A percentile compares a stretch with the other conserved stretches of the same genome.
These are phyloP conservation scores for Pteromalus puparum DNA, from an alignment of 1,140 invertebrate genomes.

Conservation along the genomic window DNA sequence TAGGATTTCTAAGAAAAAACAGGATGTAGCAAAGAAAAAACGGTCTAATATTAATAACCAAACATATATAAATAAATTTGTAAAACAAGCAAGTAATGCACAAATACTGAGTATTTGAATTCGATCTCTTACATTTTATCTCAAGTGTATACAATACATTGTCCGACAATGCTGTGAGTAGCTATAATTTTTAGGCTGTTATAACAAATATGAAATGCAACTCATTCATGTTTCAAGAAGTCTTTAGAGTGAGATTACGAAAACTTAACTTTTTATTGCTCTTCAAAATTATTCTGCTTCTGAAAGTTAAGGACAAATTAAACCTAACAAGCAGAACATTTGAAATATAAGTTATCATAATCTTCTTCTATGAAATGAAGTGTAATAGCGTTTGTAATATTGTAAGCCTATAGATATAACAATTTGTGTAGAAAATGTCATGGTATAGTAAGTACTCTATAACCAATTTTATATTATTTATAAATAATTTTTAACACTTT, in stretches of 20 bases:
- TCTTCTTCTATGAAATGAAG: too few species aligned
- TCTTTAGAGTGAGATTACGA: too few species aligned
- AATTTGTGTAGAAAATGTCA: conserved; percentile 38
- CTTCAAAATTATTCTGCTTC: too few species aligned
- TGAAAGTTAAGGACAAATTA: too few species aligned
- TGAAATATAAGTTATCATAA: too few species aligned
- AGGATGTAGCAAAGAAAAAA: conserved; percentile 24
- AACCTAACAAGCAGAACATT: too few species aligned
- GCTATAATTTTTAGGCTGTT: conserved; percentile 44
- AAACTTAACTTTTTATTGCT: too few species aligned
- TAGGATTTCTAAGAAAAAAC: conserved; percentile 39
- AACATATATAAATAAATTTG: conserved; percentile 38
- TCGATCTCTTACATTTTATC: conserved; percentile 38
- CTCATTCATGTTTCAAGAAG: not conserved
- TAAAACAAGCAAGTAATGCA: conserved; percentile 17
- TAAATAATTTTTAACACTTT: conserved; percentile 40
- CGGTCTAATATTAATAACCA: conserved; percentile 33
- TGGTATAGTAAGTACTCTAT: conserved; percentile 48
- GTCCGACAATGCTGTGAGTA: conserved; percentile 50
- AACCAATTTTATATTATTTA: conserved; percentile 50
- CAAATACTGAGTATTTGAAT: conserved; percentile 44
- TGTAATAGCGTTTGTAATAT: conserved; percentile 18
- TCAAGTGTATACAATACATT: conserved; percentile 33
- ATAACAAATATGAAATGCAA: conserved; percentile 9
- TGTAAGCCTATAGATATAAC: conserved; percentile 53